Conservation (phyloP, 37 sponge, comb jelly and placozoan genomes). For the Theonella swinhoei region DNA sequence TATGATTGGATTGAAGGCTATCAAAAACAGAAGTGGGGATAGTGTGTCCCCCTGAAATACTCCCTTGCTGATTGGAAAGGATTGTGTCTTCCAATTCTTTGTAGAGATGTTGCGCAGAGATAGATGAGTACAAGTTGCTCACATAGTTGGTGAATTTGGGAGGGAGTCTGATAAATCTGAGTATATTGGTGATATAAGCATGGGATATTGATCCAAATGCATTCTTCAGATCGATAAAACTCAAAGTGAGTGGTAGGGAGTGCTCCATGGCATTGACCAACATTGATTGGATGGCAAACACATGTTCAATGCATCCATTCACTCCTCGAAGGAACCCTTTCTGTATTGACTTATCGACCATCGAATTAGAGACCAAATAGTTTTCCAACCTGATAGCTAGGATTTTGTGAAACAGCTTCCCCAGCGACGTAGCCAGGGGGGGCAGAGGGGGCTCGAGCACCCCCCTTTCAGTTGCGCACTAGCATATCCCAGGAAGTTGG, state of each 20-base stretch:
- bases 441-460: no score
- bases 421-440: no score
- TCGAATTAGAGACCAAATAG: slow-evolving; percentile 11
- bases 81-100: slow-evolving; percentile 5
- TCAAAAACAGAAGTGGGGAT: slow-evolving; percentile 1
- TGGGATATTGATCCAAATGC: slow-evolving; percentile 52
- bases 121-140: no score
- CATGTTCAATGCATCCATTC: slow-evolving; percentile 57
- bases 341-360: background rate
- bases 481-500: no score
- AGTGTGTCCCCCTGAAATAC: slow-evolving; percentile 24
- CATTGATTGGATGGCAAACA: slow-evolving; percentile 26
- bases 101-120: no score
- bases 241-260: slow-evolving; percentile 10
- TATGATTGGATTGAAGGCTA: slow-evolving; percentile 21
- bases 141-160: no score
- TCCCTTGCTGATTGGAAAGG: background rate
- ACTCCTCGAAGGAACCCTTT: slow-evolving; percentile 2
- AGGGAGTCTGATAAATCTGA: no score
- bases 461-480: no score
- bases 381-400: slow-evolving; percentile 24
- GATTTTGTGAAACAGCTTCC: slow-evolving; percentile 25
- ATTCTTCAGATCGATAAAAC: slow-evolving; percentile 42
- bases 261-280: slow-evolving; percentile 30
- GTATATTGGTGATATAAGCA: no score